Conservation (phyloP, 2,888 invertebrate genomes). For the Drosophila imparisetae region DNA sequence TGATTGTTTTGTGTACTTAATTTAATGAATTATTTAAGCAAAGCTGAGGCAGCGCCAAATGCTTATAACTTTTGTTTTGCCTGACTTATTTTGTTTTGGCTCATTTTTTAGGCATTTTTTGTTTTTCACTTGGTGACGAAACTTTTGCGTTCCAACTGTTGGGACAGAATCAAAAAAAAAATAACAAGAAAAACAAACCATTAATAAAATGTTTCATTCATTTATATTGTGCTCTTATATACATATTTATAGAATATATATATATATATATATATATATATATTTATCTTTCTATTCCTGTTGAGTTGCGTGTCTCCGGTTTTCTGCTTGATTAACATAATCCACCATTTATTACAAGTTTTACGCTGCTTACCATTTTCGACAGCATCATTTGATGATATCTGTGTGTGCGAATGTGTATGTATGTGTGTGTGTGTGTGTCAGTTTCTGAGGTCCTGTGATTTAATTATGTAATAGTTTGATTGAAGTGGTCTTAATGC, state of each 20-base stretch:
- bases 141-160: constrained; percentile 37
- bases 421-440: constrained; percentile 23
- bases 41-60: constrained; percentile 47
- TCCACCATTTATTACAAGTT: constrained; percentile 77
- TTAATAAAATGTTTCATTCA: constrained; percentile 76
- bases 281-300: constrained; percentile 5
- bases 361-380: constrained; percentile 52
- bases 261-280: neutral
- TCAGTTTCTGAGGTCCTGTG: constrained; percentile 43
- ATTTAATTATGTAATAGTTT: constrained; percentile 81
- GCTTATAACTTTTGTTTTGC: constrained; percentile 64
- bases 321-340: constrained; percentile 80
- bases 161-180: constrained; percentile 5
- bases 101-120: constrained; percentile 58
- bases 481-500: constrained; percentile 74
- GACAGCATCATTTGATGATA: constrained; percentile 13
- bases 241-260: neutral
- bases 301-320: constrained; percentile 63
- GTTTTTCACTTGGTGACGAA: constrained; percentile 36
- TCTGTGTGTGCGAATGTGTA: constrained; percentile 30
- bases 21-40: constrained; percentile 81
- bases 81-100: constrained; percentile 34
- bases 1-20: constrained; percentile 79
- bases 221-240: constrained; percentile 55
- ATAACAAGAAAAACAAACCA: constrained; percentile 54